phyloP scores from a whole-genome alignment of 2,888 invertebrate genomes.

The Epistrophe eligans region DNA sequence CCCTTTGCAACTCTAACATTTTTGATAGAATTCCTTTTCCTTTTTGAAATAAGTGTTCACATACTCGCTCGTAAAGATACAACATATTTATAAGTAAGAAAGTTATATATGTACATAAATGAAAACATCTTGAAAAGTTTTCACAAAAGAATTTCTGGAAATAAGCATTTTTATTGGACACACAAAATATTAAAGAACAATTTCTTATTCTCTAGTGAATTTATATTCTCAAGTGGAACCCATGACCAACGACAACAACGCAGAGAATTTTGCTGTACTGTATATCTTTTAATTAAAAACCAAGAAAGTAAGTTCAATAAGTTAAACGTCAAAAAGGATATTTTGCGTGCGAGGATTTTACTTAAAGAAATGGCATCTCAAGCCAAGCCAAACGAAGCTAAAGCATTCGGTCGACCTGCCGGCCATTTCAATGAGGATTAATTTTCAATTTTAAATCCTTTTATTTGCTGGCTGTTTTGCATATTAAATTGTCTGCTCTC shows the following conservation, averaged over 20 bases:
- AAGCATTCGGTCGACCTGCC: background rate
- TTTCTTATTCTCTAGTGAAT: background rate
- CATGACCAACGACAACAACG: background rate
- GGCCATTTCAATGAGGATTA: constrained; percentile 10
- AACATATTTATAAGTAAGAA: background rate
- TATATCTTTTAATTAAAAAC: background rate
- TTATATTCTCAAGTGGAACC: background rate
- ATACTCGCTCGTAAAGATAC: background rate
- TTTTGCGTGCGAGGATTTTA: background rate
- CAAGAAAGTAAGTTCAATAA: constrained; percentile 43
- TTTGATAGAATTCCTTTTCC: background rate
- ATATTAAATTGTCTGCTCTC: constrained; percentile 46
- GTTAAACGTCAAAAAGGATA: constrained; percentile 31
- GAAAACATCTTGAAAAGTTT: constrained; percentile 17
- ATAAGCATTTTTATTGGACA: background rate
- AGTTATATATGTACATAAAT: background rate
- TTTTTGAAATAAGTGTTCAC: constrained; percentile 7
- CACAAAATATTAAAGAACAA: background rate
- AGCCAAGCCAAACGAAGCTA: no score
- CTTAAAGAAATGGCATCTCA: background rate
- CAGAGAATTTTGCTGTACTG: background rate
- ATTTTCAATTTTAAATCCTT: constrained; percentile 14
- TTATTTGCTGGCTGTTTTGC: constrained; percentile 37
- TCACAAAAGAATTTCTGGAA: background rate
- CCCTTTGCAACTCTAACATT: background rate